Evolutionary conservation across 2,797 vertebrate species (phyloP).

Genomic region (Falco biarmicus): DNA sequence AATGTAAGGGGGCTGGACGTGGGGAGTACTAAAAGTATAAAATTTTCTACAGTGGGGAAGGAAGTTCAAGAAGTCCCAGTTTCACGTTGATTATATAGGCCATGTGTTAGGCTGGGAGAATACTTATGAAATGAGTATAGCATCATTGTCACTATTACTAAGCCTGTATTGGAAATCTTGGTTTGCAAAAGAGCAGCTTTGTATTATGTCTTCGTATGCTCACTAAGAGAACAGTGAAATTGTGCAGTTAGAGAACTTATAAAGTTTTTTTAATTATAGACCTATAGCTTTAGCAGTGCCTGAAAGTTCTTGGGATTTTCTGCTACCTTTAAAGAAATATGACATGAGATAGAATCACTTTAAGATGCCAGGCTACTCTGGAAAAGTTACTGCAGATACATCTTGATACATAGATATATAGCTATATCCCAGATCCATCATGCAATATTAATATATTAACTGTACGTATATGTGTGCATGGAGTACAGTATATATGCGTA

Average conservation of each 20-base stretch:
- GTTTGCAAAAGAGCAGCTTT: not conserved
- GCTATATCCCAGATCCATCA: not conserved
- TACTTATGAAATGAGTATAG: not conserved
- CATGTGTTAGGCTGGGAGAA: not conserved
- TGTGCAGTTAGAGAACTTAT: not conserved
- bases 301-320: not conserved
- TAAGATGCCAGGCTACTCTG: not conserved
- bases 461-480: not conserved
- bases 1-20: not conserved
- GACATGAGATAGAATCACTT: not conserved
- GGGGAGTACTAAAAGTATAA: not conserved
- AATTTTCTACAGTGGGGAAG: not conserved
- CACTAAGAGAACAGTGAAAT: not conserved
- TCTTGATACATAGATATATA: not conserved
- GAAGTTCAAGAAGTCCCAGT: not conserved
- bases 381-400: not conserved
- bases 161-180: not conserved
- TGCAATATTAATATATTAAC: not conserved
- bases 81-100: not conserved
- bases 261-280: not conserved
- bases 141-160: not conserved
- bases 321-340: not conserved
- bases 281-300: not conserved
- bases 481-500: not conserved
- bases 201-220: not conserved